Percentiles rank a stretch among this genome's conserved stretches.
Conservation (phyloP, 2,113 vertebrate species). For the Tragelaphus imberbis region DNA sequence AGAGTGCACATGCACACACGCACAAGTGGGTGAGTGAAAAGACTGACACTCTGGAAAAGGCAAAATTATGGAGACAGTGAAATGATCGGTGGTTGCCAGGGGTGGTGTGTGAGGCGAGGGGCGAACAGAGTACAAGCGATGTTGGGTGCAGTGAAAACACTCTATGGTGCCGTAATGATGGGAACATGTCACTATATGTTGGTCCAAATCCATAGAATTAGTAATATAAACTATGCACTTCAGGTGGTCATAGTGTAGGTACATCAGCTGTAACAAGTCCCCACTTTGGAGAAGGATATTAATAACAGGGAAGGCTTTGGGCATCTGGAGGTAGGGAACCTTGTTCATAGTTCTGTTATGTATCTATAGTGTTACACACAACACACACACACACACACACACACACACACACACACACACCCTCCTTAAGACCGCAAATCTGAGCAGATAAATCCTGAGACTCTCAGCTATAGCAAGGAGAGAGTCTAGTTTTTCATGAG, state of each 20-base stretch:
- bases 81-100: background rate
- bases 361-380: background rate
- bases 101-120: too few species aligned
- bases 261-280: background rate
- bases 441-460: background rate
- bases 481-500: background rate
- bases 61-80: background rate
- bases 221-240: background rate
- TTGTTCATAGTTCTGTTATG: background rate
- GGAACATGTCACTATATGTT: background rate
- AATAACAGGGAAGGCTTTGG: background rate
- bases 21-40: background rate
- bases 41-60: background rate
- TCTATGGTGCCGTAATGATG: background rate
- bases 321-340: background rate
- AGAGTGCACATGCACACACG: rapidly evolving
- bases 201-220: background rate
- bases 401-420: background rate
- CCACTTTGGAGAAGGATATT: too few species aligned
- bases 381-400: background rate
- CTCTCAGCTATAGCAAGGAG: background rate
- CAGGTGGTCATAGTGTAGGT: background rate
- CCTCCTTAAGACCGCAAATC: background rate
- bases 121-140: background rate
- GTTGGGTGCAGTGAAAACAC: background rate